Base-by-base conservation (phyloP, 2,113 vertebrate genomes). In the Malurus alboscapulatus region DNA sequence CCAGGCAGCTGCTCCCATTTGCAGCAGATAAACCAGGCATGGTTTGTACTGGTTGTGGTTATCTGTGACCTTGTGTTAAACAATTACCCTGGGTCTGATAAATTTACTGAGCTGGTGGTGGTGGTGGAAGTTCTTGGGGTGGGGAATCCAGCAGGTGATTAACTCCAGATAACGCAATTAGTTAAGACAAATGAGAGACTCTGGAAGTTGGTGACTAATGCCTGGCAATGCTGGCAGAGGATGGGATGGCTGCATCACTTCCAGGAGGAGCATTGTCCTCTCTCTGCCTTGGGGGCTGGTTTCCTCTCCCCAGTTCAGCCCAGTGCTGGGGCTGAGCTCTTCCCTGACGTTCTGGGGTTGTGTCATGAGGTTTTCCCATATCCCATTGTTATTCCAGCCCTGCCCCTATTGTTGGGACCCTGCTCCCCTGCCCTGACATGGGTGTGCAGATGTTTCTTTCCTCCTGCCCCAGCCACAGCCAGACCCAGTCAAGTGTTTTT, bases 381-480 rank as follows among this genome's bases (percentile, higher is more conserved):
- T 59, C 62, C 53, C 4, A 0, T 17, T 29, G 50, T 40, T 44
- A 1, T 45, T 55, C 58, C 67, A 80, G 55, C 44, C 57, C 12
- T 5, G 21, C 47, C 9, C 48, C 61, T 44, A 4, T 51, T 81
- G n/a, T 44, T 2, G 9, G 62, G 14, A 42, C 10, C 29, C 22
- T 1, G 0, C 0, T 19, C 25, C 47, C 14, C 24, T 78, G 83
- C 40, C 12, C 0, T 66, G 54, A 26, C 14, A 0, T 0, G 6
- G n/a, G 9, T 29, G 48, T 90, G 78, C 78, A 72, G 83, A 21
- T 4, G 7, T 57, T 87, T 87, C 59, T 57, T 87, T 87, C 59
- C 83, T 88, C 50, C 75, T 69, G 26, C 10, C 10, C 51, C 5
- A 10, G 38, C 17, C 22, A 5, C 57, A 9, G 14, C 50, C 12